These are phyloP conservation scores for Copidosoma floridanum DNA, from an alignment of 1,140 invertebrate species.

Conservation along the genomic window DNA sequence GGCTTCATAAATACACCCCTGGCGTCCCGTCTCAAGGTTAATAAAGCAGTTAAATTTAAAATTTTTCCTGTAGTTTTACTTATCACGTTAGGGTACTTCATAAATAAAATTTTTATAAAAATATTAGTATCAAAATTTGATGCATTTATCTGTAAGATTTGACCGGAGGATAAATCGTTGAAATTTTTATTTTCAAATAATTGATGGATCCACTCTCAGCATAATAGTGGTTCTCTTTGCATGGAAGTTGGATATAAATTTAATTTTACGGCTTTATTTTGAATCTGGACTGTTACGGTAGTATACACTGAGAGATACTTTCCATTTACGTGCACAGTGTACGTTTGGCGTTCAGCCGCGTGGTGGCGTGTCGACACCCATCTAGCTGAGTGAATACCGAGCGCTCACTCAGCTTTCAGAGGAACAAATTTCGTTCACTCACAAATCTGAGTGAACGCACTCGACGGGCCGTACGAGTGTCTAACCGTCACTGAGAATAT, in stretches of 20 bases:
- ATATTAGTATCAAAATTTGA: not conserved
- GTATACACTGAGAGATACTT: too few relatives aligned
- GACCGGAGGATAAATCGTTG: not conserved
- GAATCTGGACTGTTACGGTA: not conserved
- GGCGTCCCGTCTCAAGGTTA: not conserved
- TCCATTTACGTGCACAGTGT: too few relatives aligned
- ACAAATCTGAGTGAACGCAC: too few relatives aligned
- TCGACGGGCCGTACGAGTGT: too few relatives aligned
- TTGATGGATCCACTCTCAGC: not conserved
- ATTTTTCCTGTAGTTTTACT: not conserved
- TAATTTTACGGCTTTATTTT: not conserved
- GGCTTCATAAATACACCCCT: not conserved
- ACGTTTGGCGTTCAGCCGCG: too few relatives aligned
- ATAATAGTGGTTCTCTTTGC: not conserved
- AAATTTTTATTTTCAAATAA: not conserved
- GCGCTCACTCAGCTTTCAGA: too few relatives aligned
- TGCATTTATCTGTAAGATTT: not conserved
- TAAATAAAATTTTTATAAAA: not conserved
- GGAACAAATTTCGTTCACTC: too few relatives aligned
- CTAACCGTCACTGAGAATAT: too few relatives aligned
- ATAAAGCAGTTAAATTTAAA: not conserved
- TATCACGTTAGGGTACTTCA: not conserved
- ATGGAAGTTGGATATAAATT: not conserved
- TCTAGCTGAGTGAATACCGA: too few relatives aligned
- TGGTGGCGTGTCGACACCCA: too few relatives aligned